phyloP scores from a whole-genome alignment of 2,888 invertebrate genomes.

The Stenotaenia linearis region DNA sequence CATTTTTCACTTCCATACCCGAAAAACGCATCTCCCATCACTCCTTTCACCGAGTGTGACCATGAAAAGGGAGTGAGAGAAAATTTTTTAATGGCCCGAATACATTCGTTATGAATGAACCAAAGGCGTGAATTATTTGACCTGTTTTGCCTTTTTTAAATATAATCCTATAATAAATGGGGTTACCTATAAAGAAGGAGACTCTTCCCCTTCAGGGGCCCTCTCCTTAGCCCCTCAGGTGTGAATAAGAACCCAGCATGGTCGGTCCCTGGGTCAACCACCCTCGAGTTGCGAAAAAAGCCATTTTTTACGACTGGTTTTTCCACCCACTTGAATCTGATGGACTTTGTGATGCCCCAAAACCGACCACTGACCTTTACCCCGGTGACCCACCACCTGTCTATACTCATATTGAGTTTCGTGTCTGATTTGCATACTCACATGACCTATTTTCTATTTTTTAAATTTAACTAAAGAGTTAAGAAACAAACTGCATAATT shows the following conservation, averaged over 20 bases:
- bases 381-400: neutral
- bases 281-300: neutral
- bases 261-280: neutral
- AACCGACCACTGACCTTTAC: neutral
- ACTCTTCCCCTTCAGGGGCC: constrained; percentile 7
- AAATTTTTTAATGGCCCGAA: constrained; percentile 8
- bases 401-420: neutral
- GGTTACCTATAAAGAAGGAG: neutral
- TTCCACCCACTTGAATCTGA: neutral
- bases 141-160: neutral
- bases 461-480: too few species aligned
- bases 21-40: neutral
- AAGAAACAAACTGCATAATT: too few species aligned
- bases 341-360: neutral
- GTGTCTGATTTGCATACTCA: too few species aligned
- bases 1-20: neutral
- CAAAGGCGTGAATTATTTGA: constrained; percentile 22
- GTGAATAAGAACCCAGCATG: neutral
- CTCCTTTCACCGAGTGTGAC: neutral
- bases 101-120: neutral
- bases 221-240: neutral
- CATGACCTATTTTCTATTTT: too few species aligned
- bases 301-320: neutral
- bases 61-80: constrained; percentile 7
- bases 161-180: constrained; percentile 17